Evolutionary conservation across 2,797 vertebrate genomes (phyloP).

Genomic region (Pteronotus mesoamericanus): DNA sequence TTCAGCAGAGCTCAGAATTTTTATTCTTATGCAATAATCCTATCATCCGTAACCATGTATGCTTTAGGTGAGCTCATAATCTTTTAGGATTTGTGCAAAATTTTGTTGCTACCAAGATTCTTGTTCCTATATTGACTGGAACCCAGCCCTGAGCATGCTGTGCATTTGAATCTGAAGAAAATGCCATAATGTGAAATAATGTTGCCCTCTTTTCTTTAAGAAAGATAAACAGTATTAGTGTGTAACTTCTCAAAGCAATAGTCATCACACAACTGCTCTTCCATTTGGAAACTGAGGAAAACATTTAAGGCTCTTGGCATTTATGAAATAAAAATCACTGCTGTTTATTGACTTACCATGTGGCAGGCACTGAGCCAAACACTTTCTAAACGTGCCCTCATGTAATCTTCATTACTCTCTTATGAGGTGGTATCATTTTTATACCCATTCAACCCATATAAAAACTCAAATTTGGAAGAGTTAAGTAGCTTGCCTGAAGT

Average conservation of each 20-base stretch:
- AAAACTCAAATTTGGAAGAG: neutral
- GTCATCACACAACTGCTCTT: neutral
- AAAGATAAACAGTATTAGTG: neutral
- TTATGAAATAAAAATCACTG: neutral
- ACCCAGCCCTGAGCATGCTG: neutral
- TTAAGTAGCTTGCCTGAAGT: neutral
- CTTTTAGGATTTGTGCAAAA: neutral
- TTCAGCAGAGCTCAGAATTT: neutral
- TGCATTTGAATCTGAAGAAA: constrained; percentile 34
- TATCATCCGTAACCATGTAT: neutral
- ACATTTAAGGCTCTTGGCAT: neutral
- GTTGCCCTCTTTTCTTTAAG: neutral
- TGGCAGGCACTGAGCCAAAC: neutral
- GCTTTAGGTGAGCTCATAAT: neutral
- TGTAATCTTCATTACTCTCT: neutral
- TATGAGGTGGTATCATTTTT: neutral
- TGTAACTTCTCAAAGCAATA: neutral
- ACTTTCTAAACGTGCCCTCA: neutral
- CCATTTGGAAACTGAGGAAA: neutral
- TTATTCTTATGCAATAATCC: neutral
- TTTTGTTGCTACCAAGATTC: neutral
- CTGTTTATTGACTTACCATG: neutral
- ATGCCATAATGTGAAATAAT: neutral
- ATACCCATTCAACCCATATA: neutral
- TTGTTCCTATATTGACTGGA: neutral